A percentile compares a stretch with the other conserved stretches of the same genome.
These are phyloP conservation scores for Typhlomys cinereus DNA, from an alignment of 2,113 vertebrate genomes.

Conservation along the genomic window DNA sequence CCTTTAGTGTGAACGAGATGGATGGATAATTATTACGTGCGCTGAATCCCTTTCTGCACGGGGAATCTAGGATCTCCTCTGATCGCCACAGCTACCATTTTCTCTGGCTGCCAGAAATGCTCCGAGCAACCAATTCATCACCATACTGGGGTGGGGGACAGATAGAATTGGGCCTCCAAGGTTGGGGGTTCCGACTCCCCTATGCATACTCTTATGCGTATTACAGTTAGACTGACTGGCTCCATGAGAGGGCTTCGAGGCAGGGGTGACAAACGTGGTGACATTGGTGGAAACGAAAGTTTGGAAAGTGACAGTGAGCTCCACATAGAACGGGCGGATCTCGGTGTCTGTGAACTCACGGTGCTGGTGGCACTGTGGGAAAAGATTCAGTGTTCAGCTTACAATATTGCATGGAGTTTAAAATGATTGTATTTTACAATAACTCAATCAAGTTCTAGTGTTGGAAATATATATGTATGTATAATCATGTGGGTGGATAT, in stretches of 20 bases:
- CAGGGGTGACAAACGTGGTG: accelerated
- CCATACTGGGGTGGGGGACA: constrained; percentile 62
- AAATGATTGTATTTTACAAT: too few species aligned
- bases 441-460: too few species aligned
- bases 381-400: neutral
- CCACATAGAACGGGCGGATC: neutral
- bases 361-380: neutral
- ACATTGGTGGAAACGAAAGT: neutral
- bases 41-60: constrained; percentile 87
- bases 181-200: neutral
- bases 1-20: constrained; percentile 91
- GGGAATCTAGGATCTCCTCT: constrained; percentile 83
- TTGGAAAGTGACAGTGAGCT: neutral
- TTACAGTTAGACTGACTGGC: neutral
- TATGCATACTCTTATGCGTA: neutral
- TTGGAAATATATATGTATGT: too few species aligned
- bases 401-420: neutral
- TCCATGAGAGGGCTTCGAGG: accelerated
- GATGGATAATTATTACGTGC: constrained; percentile 94
- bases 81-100: constrained; percentile 83
- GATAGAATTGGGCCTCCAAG: neutral
- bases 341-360: neutral
- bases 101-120: constrained; percentile 85
- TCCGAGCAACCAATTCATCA: constrained; percentile 85
- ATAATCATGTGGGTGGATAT: too few species aligned